Evolutionary conservation across 2,888 invertebrate genomes (phyloP).

Genomic region (Netelia inedita): DNA sequence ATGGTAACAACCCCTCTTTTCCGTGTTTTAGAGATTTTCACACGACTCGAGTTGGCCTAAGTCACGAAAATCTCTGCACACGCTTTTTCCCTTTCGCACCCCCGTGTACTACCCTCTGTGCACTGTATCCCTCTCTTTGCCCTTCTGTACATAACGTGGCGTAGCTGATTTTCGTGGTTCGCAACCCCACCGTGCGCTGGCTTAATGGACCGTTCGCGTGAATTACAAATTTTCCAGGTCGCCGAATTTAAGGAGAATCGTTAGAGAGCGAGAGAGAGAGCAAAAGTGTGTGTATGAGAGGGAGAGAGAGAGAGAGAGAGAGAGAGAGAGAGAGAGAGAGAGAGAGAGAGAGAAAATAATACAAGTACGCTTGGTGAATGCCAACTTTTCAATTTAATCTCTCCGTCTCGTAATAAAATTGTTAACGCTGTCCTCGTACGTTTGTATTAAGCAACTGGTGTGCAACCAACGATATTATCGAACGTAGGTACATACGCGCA

Average conservation of each 20-base stretch:
- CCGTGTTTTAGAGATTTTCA: constrained; percentile 37
- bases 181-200: background rate
- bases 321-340: constrained; percentile 1
- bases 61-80: constrained; percentile 32
- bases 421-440: constrained; percentile 27
- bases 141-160: background rate
- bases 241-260: constrained; percentile 46
- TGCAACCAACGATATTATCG: background rate
- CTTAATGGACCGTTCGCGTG: constrained; percentile 62
- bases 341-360: background rate
- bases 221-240: constrained; percentile 59
- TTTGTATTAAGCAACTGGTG: constrained; percentile 7
- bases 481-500: background rate
- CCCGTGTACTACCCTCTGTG: background rate
- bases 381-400: constrained; percentile 62
- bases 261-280: background rate
- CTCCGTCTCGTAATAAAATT: constrained; percentile 51
- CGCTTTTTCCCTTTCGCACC: constrained; percentile 22
- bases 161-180: background rate
- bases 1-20: background rate
- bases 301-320: background rate
- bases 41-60: constrained; percentile 38
- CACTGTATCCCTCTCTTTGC: background rate
- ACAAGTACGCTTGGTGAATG: background rate
- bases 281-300: no score